These are phyloP conservation scores for Anodontia alba DNA, from an alignment of 2,888 invertebrate genomes.

Conservation along the genomic window DNA sequence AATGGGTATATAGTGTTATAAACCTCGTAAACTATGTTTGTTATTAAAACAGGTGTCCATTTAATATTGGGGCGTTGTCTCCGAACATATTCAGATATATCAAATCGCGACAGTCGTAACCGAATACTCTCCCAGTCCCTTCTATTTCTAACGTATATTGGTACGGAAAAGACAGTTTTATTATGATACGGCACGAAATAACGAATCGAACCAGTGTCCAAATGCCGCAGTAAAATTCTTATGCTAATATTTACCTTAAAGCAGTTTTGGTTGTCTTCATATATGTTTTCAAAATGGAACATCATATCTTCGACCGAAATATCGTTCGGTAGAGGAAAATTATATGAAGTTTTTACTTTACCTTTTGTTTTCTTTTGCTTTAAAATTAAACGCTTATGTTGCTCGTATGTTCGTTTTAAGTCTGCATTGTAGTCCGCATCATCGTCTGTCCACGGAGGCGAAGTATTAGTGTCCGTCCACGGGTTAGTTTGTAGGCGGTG, in stretches of 20 bases:
- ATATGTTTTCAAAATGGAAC: neutral
- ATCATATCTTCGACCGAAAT: neutral
- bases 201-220: neutral
- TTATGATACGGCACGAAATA: conserved; percentile 16
- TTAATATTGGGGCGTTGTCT: neutral
- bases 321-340: neutral
- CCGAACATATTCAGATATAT: neutral
- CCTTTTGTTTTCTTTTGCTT: neutral
- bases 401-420: neutral
- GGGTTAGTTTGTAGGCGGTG: neutral
- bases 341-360: neutral
- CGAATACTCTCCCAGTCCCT: neutral
- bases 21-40: neutral
- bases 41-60: neutral
- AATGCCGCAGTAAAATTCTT: neutral
- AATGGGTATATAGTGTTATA: neutral
- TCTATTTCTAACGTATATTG: neutral
- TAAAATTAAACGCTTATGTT: conserved; percentile 14
- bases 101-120: neutral
- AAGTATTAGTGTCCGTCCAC: neutral
- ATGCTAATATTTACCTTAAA: neutral
- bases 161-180: conserved; percentile 1
- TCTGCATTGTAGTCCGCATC: neutral
- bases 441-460: conserved; percentile 8
- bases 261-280: neutral